Evolutionary conservation across 1,140 invertebrate genomes (phyloP).

Genomic region (Xylocopa sonorina): DNA sequence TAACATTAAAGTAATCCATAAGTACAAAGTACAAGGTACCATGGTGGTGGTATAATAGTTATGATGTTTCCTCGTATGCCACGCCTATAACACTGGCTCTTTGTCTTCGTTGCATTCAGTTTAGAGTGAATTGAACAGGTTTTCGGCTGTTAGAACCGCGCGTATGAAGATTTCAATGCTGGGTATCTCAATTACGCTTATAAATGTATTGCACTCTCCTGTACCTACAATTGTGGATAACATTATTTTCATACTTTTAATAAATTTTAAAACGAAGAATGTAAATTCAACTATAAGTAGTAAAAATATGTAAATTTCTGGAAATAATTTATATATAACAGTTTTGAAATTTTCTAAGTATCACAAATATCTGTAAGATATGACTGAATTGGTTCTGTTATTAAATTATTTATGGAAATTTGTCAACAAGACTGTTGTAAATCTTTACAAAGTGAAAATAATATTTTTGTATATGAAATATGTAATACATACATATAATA

Average conservation of each 20-base stretch:
- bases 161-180: slow-evolving; percentile 38
- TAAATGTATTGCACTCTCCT: neutral
- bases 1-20: neutral
- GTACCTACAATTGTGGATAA: neutral
- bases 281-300: too few relatives aligned
- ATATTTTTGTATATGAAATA: too few relatives aligned
- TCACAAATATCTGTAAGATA: too few relatives aligned
- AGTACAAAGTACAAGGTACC: too few relatives aligned
- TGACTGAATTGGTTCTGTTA: too few relatives aligned
- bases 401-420: too few relatives aligned
- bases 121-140: slow-evolving; percentile 21
- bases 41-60: neutral
- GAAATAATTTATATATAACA: too few relatives aligned
- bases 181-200: neutral
- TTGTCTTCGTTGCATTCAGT: neutral
- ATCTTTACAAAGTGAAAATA: neutral
- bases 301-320: too few relatives aligned
- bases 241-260: too few relatives aligned
- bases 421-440: too few relatives aligned
- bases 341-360: too few relatives aligned
- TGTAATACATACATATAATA: too few relatives aligned
- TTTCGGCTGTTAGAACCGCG: slow-evolving; percentile 16
- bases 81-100: slow-evolving; percentile 20
- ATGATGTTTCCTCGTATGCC: slow-evolving; percentile 1
- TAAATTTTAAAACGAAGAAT: neutral